phyloP scores from a whole-genome alignment of 2,113 vertebrate species.

The Struthidea cinerea region DNA sequence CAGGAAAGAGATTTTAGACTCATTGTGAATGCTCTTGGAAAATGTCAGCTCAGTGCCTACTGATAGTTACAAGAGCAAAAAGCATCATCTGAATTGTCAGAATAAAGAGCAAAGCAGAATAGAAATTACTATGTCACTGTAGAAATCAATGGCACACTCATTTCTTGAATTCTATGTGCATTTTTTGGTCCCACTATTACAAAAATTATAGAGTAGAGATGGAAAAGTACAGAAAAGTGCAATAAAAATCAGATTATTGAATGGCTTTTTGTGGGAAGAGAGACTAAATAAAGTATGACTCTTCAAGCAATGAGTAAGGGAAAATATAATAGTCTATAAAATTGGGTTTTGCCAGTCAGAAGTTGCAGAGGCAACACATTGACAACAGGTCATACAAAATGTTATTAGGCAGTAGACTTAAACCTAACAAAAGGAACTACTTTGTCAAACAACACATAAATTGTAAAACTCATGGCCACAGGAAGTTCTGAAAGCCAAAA shows the following conservation, averaged over 20 bases:
- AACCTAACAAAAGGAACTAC: background rate
- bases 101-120: background rate
- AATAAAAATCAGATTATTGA: slow-evolving; percentile 19
- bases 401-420: background rate
- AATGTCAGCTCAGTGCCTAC: slow-evolving; percentile 15
- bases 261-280: background rate
- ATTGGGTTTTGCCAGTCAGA: background rate
- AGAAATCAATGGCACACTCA: background rate
- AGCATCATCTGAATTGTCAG: slow-evolving; percentile 12
- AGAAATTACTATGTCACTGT: background rate
- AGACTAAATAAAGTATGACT: background rate
- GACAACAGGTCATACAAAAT: background rate
- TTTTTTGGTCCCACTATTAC: background rate
- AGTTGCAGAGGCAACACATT: background rate
- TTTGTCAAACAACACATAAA: background rate
- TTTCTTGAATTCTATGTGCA: background rate
- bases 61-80: slow-evolving; percentile 23
- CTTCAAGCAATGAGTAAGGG: background rate
- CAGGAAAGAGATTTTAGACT: slow-evolving; percentile 30
- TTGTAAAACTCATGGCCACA: background rate
- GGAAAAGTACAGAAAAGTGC: background rate
- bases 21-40: background rate
- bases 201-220: slow-evolving; percentile 1
- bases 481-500: background rate
- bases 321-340: slow-evolving; percentile 13